Conservation (phyloP, 2,797 vertebrate species). For the Chloroceryle amazona region DNA sequence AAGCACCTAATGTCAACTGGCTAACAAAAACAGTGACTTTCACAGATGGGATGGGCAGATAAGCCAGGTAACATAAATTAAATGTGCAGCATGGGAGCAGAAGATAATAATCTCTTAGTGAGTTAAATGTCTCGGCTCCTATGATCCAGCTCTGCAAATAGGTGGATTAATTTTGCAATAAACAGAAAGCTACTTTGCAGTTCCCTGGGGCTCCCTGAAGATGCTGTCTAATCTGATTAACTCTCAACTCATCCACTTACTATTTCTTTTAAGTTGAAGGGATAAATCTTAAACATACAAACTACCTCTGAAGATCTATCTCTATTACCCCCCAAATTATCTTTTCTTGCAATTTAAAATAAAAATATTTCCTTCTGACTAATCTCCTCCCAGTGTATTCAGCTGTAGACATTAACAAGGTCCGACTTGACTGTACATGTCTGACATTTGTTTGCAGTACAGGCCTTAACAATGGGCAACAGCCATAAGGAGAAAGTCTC, state of each 20-base stretch:
- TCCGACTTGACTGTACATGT: conserved; percentile 9
- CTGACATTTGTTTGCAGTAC: neutral
- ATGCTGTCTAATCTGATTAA: conserved; percentile 45
- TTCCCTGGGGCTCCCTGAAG: neutral
- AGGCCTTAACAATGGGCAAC: neutral
- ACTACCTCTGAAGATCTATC: neutral
- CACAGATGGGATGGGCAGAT: neutral
- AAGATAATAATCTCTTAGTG: neutral
- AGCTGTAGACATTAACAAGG: neutral
- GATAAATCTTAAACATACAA: neutral
- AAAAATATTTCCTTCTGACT: conserved; percentile 4
- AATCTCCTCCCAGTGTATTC: neutral
- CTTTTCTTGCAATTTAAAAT: conserved; percentile 25
- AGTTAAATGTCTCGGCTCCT: neutral
- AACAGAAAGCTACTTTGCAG: neutral
- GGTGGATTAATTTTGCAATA: conserved; percentile 49
- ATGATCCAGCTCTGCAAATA: conserved; percentile 12
- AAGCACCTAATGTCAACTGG: neutral
- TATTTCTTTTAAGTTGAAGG: neutral
- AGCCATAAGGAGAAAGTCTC: neutral
- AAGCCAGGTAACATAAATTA: neutral
- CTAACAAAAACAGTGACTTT: neutral
- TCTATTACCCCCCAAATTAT: neutral
- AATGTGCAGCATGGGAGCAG: neutral
- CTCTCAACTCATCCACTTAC: neutral